Evolutionary conservation across 2,797 vertebrate genomes (phyloP).

Genomic region (Hephaestus fuliginosus): DNA sequence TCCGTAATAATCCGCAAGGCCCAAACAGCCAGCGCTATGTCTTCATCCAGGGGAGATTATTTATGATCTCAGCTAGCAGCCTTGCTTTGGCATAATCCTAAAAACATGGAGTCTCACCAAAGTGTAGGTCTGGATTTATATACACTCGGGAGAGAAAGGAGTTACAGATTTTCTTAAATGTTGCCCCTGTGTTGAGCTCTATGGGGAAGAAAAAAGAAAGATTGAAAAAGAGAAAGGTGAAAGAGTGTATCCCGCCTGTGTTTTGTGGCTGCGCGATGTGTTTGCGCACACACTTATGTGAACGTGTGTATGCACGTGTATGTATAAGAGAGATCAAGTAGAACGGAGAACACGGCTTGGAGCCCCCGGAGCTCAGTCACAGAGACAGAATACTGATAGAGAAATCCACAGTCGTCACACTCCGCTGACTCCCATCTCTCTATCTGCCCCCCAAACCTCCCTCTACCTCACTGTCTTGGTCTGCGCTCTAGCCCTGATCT

Average conservation of each 20-base stretch:
- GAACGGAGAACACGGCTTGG: conserved; percentile 50
- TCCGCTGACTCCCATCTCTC: conserved; percentile 65
- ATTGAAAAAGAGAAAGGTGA: neutral
- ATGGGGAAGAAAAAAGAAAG: neutral
- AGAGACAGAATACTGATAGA: conserved; percentile 77
- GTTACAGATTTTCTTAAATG: neutral
- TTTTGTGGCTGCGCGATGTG: neutral
- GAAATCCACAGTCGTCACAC: conserved; percentile 75
- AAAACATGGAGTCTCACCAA: conserved; percentile 7
- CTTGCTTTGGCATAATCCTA: conserved; percentile 36
- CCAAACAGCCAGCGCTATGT: conserved; percentile 18
- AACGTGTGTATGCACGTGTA: conserved; percentile 30
- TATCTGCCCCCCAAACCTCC: conserved; percentile 53
- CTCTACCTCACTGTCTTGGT: conserved; percentile 29
- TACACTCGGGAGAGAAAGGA: neutral
- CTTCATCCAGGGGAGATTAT: conserved; percentile 48
- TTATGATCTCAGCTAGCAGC: conserved; percentile 40
- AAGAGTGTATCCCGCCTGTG: neutral
- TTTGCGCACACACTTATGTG: neutral
- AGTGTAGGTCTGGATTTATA: conserved; percentile 6
- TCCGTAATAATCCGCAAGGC: conserved; percentile 46
- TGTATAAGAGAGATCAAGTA: conserved; percentile 36
- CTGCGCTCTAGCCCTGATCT: conserved; percentile 22
- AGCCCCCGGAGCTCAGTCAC: conserved; percentile 61
- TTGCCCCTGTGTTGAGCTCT: neutral